phyloP scores from a whole-genome alignment of 2,888 invertebrate genomes.

The Pristionchus exspectatus region DNA sequence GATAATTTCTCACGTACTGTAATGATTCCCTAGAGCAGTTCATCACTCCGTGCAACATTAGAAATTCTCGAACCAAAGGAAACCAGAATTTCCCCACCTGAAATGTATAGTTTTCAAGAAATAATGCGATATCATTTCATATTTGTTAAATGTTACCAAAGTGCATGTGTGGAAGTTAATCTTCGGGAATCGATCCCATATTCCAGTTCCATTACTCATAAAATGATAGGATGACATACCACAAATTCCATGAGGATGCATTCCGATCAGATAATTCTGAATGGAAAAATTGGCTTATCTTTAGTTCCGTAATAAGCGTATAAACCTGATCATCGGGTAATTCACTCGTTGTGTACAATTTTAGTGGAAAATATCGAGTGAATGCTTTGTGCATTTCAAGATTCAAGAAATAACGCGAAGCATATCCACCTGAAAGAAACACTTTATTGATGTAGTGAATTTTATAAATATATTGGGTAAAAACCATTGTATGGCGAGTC shows the following conservation, averaged over 20 bases:
- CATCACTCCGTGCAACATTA: constrained; percentile 50
- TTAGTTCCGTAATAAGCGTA: not conserved
- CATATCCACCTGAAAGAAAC: constrained; percentile 13
- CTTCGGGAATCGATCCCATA: constrained; percentile 25
- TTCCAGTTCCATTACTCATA: constrained; percentile 40
- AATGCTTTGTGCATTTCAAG: not conserved
- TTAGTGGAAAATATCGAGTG: not conserved
- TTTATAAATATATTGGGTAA: not conserved
- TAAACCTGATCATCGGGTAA: not conserved
- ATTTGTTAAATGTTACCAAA: not conserved
- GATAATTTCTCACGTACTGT: not conserved
- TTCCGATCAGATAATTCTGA: constrained; percentile 44
- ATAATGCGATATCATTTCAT: not conserved
- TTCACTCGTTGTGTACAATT: not conserved
- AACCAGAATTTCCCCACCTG: constrained; percentile 27
- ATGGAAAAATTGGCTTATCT: not conserved
- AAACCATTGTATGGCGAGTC: constrained; percentile 14
- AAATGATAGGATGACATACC: constrained; percentile 23
- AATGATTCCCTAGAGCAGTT: constrained; percentile 43
- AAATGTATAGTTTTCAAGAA: not conserved
- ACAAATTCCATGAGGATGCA: constrained; percentile 46
- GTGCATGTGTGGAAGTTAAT: constrained; percentile 37
- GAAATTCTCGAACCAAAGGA: constrained; percentile 30
- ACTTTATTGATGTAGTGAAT: not conserved
- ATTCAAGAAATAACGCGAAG: not conserved